These are phyloP conservation scores for Drosophila neotestacea DNA, from an alignment of 2,888 invertebrate species.

Conservation along the genomic window DNA sequence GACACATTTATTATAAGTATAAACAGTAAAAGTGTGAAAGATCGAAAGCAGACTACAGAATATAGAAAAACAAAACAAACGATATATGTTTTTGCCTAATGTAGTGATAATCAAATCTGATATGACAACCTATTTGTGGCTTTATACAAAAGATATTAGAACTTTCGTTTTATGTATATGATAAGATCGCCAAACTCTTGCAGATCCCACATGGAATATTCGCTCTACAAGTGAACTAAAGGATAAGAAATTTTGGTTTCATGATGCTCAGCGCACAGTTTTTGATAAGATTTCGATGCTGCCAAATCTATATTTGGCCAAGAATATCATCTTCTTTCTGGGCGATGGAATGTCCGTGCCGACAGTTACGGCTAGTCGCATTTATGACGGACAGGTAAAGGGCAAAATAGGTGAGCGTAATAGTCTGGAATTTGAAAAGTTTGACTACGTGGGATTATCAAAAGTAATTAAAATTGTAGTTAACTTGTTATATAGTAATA, in stretches of 20 bases:
- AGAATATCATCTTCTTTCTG: constrained; percentile 92
- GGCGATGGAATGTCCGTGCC: constrained; percentile 93
- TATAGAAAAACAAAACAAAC: constrained; percentile 47
- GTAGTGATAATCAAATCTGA: constrained; percentile 50
- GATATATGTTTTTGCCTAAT: constrained; percentile 49
- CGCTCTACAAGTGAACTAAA: constrained; percentile 50
- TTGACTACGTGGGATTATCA: constrained; percentile 88
- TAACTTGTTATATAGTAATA: background rate
- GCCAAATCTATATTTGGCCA: constrained; percentile 86
- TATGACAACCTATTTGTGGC: constrained; percentile 14
- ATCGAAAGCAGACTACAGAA: constrained; percentile 33
- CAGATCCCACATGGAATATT: constrained; percentile 66
- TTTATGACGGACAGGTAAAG: constrained; percentile 88
- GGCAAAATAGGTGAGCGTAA: constrained; percentile 87
- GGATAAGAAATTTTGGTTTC: constrained; percentile 74
- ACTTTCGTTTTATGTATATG: constrained; percentile 35
- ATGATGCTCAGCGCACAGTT: constrained; percentile 75
- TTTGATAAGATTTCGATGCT: constrained; percentile 73
- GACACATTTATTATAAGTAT: constrained; percentile 26
- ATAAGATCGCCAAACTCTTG: background rate
- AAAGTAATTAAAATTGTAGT: constrained; percentile 86
- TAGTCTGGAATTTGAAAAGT: constrained; percentile 87
- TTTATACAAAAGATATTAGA: constrained; percentile 32
- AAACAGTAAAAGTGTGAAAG: constrained; percentile 48
- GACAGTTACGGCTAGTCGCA: constrained; percentile 89